phyloP scores from a whole-genome alignment of 1,140 invertebrate genomes.

The Drosophila repletoides region DNA sequence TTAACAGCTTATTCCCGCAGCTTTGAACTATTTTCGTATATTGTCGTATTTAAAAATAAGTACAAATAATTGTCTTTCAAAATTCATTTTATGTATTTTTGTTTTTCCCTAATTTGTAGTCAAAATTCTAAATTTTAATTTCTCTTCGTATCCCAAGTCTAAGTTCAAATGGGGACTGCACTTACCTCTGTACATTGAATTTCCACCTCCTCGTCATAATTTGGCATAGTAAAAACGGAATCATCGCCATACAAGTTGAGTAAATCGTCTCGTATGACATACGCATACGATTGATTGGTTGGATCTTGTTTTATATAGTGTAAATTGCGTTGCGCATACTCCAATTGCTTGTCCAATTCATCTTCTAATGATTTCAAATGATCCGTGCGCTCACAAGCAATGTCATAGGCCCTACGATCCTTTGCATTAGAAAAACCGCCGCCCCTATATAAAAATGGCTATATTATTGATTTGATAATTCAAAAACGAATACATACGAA shows the following conservation, averaged over 20 bases:
- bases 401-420: constrained; percentile 53
- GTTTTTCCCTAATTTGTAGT: too few relatives aligned
- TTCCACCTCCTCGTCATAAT: constrained; percentile 73
- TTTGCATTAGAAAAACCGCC: constrained; percentile 67
- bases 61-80: too few relatives aligned
- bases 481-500: too few relatives aligned
- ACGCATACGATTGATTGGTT: constrained; percentile 72
- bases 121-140: too few relatives aligned
- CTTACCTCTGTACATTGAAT: constrained; percentile 56
- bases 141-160: too few relatives aligned
- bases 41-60: too few relatives aligned
- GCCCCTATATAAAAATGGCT: constrained; percentile 29
- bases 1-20: too few relatives aligned
- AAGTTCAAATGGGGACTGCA: background rate
- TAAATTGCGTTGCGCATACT: constrained; percentile 73
- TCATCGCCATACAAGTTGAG: constrained; percentile 66
- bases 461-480: too few relatives aligned
- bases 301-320: constrained; percentile 71
- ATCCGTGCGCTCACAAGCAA: constrained; percentile 52
- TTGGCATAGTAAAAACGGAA: constrained; percentile 74
- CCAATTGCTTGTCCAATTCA: constrained; percentile 66
- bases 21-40: too few relatives aligned
- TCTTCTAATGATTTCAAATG: constrained; percentile 62
- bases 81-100: too few relatives aligned
- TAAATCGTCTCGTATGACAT: constrained; percentile 78